These are phyloP conservation scores for Sciurus vulgaris DNA, from an alignment of 2,797 vertebrate species.

Conservation along the genomic window DNA sequence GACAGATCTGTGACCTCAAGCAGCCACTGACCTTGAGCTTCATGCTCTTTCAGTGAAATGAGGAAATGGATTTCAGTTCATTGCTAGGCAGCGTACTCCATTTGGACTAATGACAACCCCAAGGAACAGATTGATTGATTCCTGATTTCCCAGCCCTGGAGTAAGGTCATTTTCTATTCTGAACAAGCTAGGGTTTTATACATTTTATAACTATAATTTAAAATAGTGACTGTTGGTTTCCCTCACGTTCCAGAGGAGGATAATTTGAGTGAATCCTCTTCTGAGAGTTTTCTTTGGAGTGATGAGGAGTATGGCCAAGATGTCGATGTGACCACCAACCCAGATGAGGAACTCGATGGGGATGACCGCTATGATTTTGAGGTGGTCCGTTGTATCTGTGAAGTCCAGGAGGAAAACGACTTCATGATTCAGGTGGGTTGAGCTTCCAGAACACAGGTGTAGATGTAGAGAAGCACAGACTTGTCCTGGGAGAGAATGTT, in stretches of 20 bases:
- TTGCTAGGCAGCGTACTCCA: not conserved
- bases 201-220: not conserved
- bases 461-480: constrained; percentile 9
- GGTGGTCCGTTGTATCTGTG: constrained; percentile 96
- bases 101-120: constrained; percentile 35
- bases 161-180: not conserved
- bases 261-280: constrained; percentile 95
- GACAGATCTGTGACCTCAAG: not conserved
- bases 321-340: constrained; percentile 91
- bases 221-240: constrained; percentile 54
- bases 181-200: not conserved
- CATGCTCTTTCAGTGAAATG: not conserved
- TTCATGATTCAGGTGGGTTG: constrained; percentile 98
- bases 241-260: constrained; percentile 91
- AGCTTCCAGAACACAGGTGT: constrained; percentile 9
- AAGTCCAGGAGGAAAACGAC: constrained; percentile 98
- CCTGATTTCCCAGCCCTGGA: not conserved
- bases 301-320: constrained; percentile 94
- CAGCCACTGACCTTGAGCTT: not conserved
- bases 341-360: constrained; percentile 91
- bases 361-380: constrained; percentile 92
- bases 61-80: constrained; percentile 9
- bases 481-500: constrained; percentile 15
- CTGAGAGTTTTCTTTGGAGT: constrained; percentile 96
- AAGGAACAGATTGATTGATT: not conserved